Evolutionary conservation across 1,140 invertebrate genomes (phyloP), one percentile per base, ranked within the genome.

Genomic region (Sarcophaga peregrina): DNA sequence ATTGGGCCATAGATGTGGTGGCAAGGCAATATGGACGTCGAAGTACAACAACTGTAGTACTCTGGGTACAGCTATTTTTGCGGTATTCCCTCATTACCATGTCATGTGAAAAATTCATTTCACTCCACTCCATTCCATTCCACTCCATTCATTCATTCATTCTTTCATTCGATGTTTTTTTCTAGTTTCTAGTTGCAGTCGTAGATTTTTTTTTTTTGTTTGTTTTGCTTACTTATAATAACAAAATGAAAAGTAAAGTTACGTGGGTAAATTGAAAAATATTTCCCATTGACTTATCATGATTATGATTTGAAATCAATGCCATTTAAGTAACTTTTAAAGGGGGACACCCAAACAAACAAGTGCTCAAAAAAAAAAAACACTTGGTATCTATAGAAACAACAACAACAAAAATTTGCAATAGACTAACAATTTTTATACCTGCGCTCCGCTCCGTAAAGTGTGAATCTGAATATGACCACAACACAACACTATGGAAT

Each of bases 21-120:
- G 10, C n/a, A 58, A 8, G 15, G 54, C n/a, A 58, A n/a, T 15
- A n/a, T 58, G 54, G 5, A 58, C 13, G 62, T 68, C 17, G 62
- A 68, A 68, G n/a, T 68, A 68, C 62, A 68, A 68, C 62, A 68
- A 68, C 17, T 58, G 54, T 58, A 58, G 54, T 58, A 58, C 25
- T 37, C 25, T 58, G 54, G n/a, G 54, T 20, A 68, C 62, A 68
- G 62, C 62, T 68, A 68, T 68, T 68, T 68, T 68, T 68, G 62
- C 62, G 62, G 62, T 68, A 20, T 68, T 68, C 17, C 17, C 62
- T 68, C 62, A 68, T 68, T 68, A 68, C 62, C 62, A 68, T 68
- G 17, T 68, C 62, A 68, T 68, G 62, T 68, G 62, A 68, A 68
- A 68, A 68, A 68, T 68, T n/a, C 62, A 68, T 37, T 37, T 4